phyloP scores from a whole-genome alignment of 2,888 invertebrate species.

The Rotaria magnacalcarata region DNA sequence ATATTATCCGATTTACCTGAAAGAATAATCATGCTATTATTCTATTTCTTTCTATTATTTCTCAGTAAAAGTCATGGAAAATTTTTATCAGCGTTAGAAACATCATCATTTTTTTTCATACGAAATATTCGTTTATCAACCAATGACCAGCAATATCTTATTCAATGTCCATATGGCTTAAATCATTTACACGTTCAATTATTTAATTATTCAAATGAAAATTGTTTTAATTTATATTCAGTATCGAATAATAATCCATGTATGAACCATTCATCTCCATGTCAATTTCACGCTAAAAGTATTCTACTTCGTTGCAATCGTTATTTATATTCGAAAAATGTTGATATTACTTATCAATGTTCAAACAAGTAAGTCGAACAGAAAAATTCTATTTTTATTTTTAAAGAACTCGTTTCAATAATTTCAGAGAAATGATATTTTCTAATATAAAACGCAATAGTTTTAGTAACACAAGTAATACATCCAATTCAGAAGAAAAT shows the following conservation, averaged over 20 bases:
- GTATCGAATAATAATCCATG: not conserved
- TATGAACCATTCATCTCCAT: not conserved
- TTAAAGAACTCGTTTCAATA: not conserved
- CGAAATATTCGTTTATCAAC: not conserved
- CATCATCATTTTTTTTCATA: not conserved
- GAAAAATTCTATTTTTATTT: not conserved
- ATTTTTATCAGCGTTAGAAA: not conserved
- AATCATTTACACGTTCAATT: not conserved
- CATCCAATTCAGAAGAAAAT: not conserved
- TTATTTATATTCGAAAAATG: not conserved
- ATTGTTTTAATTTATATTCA: not conserved
- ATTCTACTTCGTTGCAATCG: not conserved
- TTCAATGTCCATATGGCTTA: conserved; percentile 2
- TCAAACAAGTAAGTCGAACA: not conserved
- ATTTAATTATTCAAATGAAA: not conserved
- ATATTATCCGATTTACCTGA: not conserved
- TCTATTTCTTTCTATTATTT: not conserved
- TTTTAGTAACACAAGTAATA: not conserved
- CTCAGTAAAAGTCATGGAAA: not conserved
- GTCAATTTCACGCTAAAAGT: not conserved
- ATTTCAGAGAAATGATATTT: not conserved
- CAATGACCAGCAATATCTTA: not conserved
- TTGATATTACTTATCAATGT: conserved; percentile 20
- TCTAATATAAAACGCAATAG: not conserved
- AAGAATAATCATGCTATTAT: not conserved